Evolutionary conservation across 2,888 invertebrate species (phyloP).

Genomic region (Monochamus alternatus): DNA sequence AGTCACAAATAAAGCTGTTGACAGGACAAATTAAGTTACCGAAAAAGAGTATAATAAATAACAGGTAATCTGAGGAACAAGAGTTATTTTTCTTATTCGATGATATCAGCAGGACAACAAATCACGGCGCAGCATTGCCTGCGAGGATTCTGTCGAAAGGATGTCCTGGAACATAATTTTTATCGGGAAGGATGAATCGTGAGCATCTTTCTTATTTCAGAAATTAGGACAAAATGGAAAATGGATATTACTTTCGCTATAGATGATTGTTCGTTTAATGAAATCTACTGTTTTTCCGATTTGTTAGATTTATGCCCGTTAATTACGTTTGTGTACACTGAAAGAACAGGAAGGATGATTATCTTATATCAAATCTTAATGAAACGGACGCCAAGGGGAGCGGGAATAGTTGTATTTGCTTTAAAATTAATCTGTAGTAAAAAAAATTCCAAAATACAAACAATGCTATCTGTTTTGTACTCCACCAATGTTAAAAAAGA

Average conservation of each 20-base stretch:
- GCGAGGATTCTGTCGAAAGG: constrained; percentile 12
- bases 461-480: no score
- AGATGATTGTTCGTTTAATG: not conserved
- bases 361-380: not conserved
- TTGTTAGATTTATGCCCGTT: not conserved
- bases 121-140: constrained; percentile 12
- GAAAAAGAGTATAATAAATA: not conserved
- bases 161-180: constrained; percentile 1
- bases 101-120: constrained; percentile 19
- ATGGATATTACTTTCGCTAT: not conserved
- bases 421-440: no score
- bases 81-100: constrained; percentile 22
- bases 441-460: no score
- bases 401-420: no score
- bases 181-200: constrained; percentile 7
- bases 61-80: constrained; percentile 21
- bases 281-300: not conserved
- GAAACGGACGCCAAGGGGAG: no score
- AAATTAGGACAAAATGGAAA: constrained; percentile 4
- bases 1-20: not conserved
- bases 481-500: no score
- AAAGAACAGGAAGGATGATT: not conserved
- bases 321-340: not conserved
- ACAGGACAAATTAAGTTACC: constrained; percentile 10
- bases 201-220: not conserved